Evolutionary conservation across 2,797 vertebrate genomes (phyloP).

Genomic region (Zalophus californianus): DNA sequence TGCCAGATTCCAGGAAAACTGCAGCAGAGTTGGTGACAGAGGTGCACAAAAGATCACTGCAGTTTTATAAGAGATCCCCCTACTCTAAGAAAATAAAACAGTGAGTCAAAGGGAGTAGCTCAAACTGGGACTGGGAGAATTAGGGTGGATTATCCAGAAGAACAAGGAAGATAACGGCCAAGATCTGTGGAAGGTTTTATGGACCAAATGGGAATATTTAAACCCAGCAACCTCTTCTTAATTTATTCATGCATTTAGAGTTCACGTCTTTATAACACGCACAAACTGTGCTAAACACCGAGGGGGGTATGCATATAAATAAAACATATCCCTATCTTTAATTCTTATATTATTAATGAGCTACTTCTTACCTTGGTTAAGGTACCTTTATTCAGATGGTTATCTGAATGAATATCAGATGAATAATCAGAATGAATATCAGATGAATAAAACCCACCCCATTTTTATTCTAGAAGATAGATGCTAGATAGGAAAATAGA

Average conservation of each 20-base stretch:
- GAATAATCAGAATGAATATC: no score
- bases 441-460: neutral
- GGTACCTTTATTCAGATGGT: neutral
- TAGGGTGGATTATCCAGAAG: neutral
- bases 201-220: neutral
- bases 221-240: neutral
- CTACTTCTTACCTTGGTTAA: neutral
- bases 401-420: neutral
- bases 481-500: neutral
- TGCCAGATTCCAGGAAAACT: neutral
- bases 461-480: neutral
- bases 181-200: neutral
- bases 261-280: slow-evolving; percentile 9
- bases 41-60: neutral
- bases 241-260: slow-evolving; percentile 23
- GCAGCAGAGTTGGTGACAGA: neutral
- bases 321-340: neutral
- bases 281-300: neutral
- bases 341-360: slow-evolving; percentile 44
- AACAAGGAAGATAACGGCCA: neutral
- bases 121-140: neutral
- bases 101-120: slow-evolving; percentile 11
- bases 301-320: neutral
- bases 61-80: neutral
- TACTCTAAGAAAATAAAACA: neutral